phyloP scores from a whole-genome alignment of 2,888 invertebrate species.

The Seira musarum region DNA sequence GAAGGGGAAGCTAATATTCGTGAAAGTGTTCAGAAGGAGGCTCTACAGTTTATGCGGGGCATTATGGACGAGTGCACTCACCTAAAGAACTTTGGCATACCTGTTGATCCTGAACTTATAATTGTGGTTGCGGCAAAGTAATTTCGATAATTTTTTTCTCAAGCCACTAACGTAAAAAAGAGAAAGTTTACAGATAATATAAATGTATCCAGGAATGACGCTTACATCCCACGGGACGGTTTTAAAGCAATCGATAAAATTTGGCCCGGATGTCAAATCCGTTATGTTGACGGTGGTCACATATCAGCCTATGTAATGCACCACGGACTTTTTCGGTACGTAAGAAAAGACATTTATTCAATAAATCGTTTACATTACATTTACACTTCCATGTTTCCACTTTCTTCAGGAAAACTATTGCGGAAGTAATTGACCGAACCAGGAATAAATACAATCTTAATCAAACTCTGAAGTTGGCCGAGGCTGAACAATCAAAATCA shows the following conservation, averaged over 20 bases:
- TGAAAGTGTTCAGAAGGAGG: slow-evolving; percentile 75
- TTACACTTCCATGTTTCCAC: background rate
- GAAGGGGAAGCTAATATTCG: background rate
- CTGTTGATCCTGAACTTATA: slow-evolving; percentile 88
- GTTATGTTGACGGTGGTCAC: slow-evolving; percentile 91
- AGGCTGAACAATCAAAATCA: no score
- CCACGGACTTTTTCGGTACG: slow-evolving; percentile 88
- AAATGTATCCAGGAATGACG: slow-evolving; percentile 71
- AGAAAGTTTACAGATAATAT: background rate
- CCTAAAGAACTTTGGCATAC: slow-evolving; percentile 90
- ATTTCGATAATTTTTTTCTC: slow-evolving; percentile 6
- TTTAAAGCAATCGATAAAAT: slow-evolving; percentile 87
- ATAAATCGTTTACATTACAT: background rate
- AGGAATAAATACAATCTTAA: slow-evolving; percentile 57
- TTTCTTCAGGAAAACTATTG: slow-evolving; percentile 54
- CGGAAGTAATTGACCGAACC: slow-evolving; percentile 52
- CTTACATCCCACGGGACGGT: slow-evolving; percentile 88
- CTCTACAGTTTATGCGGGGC: slow-evolving; percentile 94
- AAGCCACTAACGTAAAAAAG: background rate
- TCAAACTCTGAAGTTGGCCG: slow-evolving; percentile 33
- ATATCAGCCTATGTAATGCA: slow-evolving; percentile 91
- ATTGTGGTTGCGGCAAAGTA: slow-evolving; percentile 88
- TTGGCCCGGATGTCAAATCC: slow-evolving; percentile 94
- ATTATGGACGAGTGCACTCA: slow-evolving; percentile 99
- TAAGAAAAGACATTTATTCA: background rate